Percentiles rank a stretch among this genome's conserved stretches.
Conservation (phyloP, 2,888 invertebrate species). For the Acholoe squamosa region DNA sequence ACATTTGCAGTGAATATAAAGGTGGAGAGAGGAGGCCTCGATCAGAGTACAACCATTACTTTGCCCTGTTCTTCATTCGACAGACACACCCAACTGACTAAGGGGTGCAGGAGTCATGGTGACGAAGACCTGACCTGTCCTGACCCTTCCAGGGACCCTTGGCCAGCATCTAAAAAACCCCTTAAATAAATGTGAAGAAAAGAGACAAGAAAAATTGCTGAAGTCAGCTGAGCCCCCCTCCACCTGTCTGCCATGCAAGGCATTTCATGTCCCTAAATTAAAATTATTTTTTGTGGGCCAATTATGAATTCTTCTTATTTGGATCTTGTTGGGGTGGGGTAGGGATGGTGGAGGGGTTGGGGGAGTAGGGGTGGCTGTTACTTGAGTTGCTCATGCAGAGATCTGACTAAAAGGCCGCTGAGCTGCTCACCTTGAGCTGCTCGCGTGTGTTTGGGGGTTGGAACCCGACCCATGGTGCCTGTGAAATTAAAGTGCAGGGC, state of each 20-base stretch:
- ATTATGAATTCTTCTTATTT: not conserved
- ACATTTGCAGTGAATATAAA: not conserved
- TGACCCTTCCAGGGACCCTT: no score
- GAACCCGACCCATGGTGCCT: not conserved
- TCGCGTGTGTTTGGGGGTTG: not conserved
- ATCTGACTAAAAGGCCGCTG: no score
- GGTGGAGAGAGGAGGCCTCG: not conserved
- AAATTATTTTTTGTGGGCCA: no score
- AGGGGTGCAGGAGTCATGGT: not conserved
- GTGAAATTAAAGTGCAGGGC: slow-evolving; percentile 20
- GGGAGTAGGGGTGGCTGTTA: no score
- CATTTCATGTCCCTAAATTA: no score
- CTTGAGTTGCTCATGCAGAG: not conserved
- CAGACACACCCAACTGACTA: not conserved
- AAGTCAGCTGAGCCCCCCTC: no score
- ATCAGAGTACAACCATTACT: not conserved
- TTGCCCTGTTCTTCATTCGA: not conserved
- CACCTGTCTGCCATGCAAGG: no score
- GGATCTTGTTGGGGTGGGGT: not conserved
- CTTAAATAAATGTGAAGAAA: no score
- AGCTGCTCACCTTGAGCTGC: not conserved
- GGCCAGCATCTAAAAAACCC: no score
- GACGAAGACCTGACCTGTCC: not conserved
- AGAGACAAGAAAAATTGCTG: no score
- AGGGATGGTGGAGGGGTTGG: not conserved